Percentiles rank a stretch among this genome's conserved stretches.
These are phyloP conservation scores for Thymelicus sylvestris DNA, from an alignment of 2,888 invertebrate genomes.

Conservation along the genomic window DNA sequence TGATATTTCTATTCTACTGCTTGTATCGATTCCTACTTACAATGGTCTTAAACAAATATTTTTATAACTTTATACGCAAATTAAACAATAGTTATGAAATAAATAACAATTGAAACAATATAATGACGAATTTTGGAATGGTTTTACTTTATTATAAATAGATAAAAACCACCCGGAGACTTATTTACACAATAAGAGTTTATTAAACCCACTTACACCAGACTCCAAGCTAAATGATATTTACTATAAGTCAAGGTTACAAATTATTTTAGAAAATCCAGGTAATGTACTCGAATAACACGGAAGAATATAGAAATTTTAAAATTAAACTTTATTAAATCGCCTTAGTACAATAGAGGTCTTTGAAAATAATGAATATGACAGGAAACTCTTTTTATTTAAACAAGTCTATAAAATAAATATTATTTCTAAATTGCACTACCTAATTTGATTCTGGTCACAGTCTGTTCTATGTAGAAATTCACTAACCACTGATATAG, in stretches of 20 bases:
- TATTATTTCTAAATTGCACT: conserved; percentile 74
- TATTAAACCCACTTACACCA: not conserved
- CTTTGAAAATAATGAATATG: not conserved
- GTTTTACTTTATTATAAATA: conserved; percentile 57
- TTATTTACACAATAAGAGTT: conserved; percentile 2
- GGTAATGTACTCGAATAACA: too few species aligned
- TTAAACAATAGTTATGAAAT: conserved; percentile 33
- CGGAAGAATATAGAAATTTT: too few species aligned
- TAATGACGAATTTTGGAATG: conserved; percentile 63
- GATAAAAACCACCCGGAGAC: conserved; percentile 59
- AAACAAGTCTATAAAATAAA: conserved; percentile 52
- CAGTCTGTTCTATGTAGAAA: conserved; percentile 48
- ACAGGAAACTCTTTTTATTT: conserved; percentile 1
- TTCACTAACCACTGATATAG: not conserved
- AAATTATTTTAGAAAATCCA: too few species aligned
- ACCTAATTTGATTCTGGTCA: conserved; percentile 59
- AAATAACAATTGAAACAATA: conserved; percentile 39
- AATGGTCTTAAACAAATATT: conserved; percentile 4
- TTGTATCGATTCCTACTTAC: not conserved
- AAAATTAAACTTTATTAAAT: too few species aligned
- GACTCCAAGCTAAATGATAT: not conserved
- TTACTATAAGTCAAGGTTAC: too few species aligned
- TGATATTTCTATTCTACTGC: not conserved
- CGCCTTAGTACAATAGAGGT: too few species aligned
- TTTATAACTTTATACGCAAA: conserved; percentile 42